phyloP scores from a whole-genome alignment of 2,797 vertebrate species.

The Lepidocolaptes lacrymiger region DNA sequence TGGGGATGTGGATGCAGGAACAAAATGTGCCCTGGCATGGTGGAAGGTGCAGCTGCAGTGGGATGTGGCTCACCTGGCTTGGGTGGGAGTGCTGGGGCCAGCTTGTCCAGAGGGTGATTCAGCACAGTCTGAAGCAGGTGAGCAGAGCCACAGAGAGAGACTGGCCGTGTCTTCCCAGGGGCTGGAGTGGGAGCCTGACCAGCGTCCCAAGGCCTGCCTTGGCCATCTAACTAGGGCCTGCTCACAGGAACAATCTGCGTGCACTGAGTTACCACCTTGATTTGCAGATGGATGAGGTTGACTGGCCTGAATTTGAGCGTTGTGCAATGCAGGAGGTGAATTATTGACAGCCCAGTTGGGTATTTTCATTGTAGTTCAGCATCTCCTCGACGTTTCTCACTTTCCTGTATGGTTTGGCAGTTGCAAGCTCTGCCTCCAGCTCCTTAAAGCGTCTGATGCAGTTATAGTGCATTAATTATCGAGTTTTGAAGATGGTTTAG shows the following conservation, averaged over 20 bases:
- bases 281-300: not conserved
- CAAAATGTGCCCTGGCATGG: rapidly evolving
- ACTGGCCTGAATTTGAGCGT: rapidly evolving
- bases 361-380: rapidly evolving
- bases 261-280: not conserved
- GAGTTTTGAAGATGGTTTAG: conserved; percentile 3
- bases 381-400: not conserved
- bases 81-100: rapidly evolving
- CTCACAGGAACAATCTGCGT: not conserved
- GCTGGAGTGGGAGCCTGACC: not conserved
- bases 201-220: not conserved
- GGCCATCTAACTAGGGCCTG: rapidly evolving
- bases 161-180: not conserved
- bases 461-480: conserved; percentile 1
- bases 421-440: not conserved
- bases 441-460: not conserved
- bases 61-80: not conserved
- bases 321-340: not conserved
- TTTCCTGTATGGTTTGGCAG: not conserved
- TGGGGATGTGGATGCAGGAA: not conserved
- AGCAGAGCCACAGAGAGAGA: not conserved
- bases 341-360: rapidly evolving
- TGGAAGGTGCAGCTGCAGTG: rapidly evolving
- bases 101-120: not conserved
- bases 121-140: not conserved